Evolutionary conservation across 2,888 invertebrate species (phyloP).

Genomic region (Erannis defoliaria): DNA sequence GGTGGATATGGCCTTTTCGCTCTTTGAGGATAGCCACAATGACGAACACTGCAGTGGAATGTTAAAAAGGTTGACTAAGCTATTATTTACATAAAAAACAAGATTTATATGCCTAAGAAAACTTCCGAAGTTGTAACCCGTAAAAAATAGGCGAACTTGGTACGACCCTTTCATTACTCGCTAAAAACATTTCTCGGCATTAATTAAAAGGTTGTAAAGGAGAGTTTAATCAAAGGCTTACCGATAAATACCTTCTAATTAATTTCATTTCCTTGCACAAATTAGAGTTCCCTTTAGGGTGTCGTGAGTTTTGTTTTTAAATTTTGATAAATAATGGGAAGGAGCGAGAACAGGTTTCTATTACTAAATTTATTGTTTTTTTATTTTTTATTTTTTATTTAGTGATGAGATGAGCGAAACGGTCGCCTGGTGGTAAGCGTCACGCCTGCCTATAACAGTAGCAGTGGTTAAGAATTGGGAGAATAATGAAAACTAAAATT

Average conservation of each 20-base stretch:
- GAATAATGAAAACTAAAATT: too few relatives aligned
- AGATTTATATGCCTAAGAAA: conserved; percentile 15
- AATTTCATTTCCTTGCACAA: conserved; percentile 59
- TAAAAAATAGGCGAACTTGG: conserved; percentile 20
- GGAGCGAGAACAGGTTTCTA: not conserved
- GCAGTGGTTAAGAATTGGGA: too few relatives aligned
- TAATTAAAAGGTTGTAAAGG: conserved; percentile 61
- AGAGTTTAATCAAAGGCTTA: conserved; percentile 66
- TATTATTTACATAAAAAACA: not conserved
- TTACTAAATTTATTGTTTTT: not conserved
- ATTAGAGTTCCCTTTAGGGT: conserved; percentile 51
- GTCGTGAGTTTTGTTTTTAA: conserved; percentile 39
- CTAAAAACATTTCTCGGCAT: conserved; percentile 39
- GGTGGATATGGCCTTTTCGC: too few relatives aligned
- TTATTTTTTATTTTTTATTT: too few relatives aligned
- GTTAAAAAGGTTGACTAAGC: too few relatives aligned
- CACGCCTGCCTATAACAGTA: too few relatives aligned
- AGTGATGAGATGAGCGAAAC: too few relatives aligned
- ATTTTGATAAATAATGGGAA: conserved; percentile 7
- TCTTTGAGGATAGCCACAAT: not conserved
- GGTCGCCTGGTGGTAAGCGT: too few relatives aligned
- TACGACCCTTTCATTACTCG: conserved; percentile 21
- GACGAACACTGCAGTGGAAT: not conserved
- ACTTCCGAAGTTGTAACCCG: conserved; percentile 3
- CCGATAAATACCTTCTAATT: conserved; percentile 67